Conservation (phyloP, 2,113 vertebrate genomes). For the Gadus chalcogrammus region DNA sequence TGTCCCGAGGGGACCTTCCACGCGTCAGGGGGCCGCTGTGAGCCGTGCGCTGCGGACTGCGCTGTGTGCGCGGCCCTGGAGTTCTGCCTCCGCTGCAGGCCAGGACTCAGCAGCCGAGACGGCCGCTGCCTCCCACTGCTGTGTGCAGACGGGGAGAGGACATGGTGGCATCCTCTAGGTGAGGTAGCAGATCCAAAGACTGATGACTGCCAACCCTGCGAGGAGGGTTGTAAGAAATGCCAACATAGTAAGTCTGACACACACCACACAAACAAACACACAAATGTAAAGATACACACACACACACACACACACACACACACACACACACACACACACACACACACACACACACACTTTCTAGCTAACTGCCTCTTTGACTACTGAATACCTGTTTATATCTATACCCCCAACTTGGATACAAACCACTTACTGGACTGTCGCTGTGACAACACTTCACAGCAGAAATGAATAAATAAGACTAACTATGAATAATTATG, state of each 20-base stretch:
- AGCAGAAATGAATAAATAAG: no score
- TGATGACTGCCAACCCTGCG: conserved; percentile 78
- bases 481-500: no score
- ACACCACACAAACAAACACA: neutral
- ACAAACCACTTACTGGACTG: no score
- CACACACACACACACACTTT: no score
- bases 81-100: conserved; percentile 74
- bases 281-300: no score
- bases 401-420: no score
- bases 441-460: no score
- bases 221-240: conserved; percentile 83
- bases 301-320: no score
- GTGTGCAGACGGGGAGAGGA: conserved; percentile 76
- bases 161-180: conserved; percentile 59
- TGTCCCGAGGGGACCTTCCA: conserved; percentile 77
- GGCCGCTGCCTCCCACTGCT: conserved; percentile 72
- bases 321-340: no score
- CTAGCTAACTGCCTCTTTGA: no score
- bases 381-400: no score
- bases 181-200: conserved; percentile 69
- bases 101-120: conserved; percentile 65
- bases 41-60: conserved; percentile 76
- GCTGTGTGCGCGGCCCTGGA: conserved; percentile 65
- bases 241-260: conserved; percentile 71
- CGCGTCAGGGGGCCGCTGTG: conserved; percentile 58